A percentile compares a stretch with the other conserved stretches of the same genome.
Conservation (phyloP, 2,888 invertebrate genomes). For the Boloria selene region DNA sequence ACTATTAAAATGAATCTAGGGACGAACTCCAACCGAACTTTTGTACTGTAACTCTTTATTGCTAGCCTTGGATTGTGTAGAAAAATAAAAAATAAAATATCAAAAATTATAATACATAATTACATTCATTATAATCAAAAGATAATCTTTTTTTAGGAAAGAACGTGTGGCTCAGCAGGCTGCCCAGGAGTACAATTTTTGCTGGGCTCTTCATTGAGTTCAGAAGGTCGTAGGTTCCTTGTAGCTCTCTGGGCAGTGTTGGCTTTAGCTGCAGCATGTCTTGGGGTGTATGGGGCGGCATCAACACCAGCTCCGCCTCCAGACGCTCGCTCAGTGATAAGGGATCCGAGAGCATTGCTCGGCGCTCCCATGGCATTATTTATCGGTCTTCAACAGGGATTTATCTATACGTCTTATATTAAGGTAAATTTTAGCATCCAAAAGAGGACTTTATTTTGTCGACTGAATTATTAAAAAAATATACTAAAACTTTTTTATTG, state of each 20-base stretch:
- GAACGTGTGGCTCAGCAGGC: conserved; percentile 69
- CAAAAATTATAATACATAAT: neutral
- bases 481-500: conserved; percentile 28
- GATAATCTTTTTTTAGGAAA: conserved; percentile 55
- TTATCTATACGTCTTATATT: conserved; percentile 91
- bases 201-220: conserved; percentile 59
- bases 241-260: conserved; percentile 67
- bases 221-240: conserved; percentile 60
- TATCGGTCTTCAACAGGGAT: conserved; percentile 92
- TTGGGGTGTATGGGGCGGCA: conserved; percentile 65
- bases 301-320: conserved; percentile 69
- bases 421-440: conserved; percentile 80
- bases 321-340: conserved; percentile 68
- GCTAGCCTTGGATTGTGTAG: too few species aligned
- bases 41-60: too few species aligned
- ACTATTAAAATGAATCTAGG: too few species aligned
- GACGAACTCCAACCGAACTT: too few species aligned
- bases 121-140: neutral
- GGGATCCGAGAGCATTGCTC: conserved; percentile 85
- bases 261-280: conserved; percentile 56
- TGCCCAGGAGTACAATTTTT: conserved; percentile 66
- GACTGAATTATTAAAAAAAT: conserved; percentile 25
- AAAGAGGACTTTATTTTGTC: neutral
- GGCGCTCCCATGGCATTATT: conserved; percentile 90
- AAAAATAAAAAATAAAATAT: neutral